These are phyloP conservation scores for Peromyscus eremicus DNA, from an alignment of 2,797 vertebrate species.

Conservation along the genomic window DNA sequence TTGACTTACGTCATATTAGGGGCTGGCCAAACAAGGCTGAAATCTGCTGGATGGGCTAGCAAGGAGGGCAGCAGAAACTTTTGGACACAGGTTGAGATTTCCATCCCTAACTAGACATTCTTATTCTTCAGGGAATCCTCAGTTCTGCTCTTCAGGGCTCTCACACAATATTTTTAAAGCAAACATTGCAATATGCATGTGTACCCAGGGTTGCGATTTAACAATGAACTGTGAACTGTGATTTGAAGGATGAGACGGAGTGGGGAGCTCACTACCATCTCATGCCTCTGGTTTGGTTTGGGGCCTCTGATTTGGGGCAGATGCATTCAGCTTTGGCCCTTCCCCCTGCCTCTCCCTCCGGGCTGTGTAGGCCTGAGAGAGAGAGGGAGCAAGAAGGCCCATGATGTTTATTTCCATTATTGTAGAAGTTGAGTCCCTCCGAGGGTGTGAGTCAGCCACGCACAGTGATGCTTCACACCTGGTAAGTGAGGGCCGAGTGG, in stretches of 20 bases:
- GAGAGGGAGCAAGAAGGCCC: too few species aligned
- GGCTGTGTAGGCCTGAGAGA: not conserved
- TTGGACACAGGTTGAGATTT: not conserved
- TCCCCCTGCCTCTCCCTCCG: not conserved
- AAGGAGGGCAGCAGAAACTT: not conserved
- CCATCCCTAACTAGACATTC: fast-evolving
- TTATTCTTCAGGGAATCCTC: not conserved
- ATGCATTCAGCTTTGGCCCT: not conserved
- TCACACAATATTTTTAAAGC: not conserved
- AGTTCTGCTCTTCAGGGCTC: not conserved
- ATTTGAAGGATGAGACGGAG: not conserved
- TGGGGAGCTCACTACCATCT: not conserved
- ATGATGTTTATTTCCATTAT: not conserved
- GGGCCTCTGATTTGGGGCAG: not conserved
- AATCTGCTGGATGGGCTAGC: not conserved
- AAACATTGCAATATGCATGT: too few species aligned
- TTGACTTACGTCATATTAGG: not conserved
- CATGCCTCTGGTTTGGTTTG: not conserved
- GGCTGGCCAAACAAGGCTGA: not conserved
- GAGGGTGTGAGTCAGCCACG: fast-evolving
- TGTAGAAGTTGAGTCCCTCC: not conserved
- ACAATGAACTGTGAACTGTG: not conserved
- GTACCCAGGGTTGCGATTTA: not conserved
- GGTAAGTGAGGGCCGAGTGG: not conserved
- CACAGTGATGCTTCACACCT: too few species aligned